Percentiles rank a stretch among this genome's conserved stretches.
Evolutionary conservation across 2,888 invertebrate species (phyloP).

Genomic region (Lycaena phlaeas): DNA sequence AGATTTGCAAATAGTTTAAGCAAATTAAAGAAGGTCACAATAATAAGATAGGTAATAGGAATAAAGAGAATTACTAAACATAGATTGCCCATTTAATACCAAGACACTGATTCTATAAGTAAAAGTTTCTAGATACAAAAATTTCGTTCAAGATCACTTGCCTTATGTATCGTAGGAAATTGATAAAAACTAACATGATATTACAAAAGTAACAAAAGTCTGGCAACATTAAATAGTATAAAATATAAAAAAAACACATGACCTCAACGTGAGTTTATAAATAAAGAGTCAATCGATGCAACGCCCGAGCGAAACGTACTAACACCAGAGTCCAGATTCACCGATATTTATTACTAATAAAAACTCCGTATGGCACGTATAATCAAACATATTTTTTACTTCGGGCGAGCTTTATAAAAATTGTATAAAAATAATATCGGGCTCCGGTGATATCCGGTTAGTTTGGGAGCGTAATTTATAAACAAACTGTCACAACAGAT

Average conservation of each 20-base stretch:
- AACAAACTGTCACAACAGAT: constrained; percentile 49
- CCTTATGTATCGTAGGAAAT: too few species aligned
- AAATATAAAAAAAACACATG: constrained; percentile 30
- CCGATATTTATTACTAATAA: constrained; percentile 63
- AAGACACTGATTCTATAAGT: too few species aligned
- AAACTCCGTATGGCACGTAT: constrained; percentile 35
- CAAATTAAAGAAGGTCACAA: too few species aligned
- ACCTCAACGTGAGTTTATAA: constrained; percentile 44
- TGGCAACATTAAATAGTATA: constrained; percentile 6
- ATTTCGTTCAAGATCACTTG: too few species aligned
- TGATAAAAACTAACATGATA: too few species aligned
- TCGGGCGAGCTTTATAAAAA: constrained; percentile 11
- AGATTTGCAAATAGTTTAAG: too few species aligned
- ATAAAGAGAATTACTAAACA: too few species aligned
- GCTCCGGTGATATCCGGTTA: constrained; percentile 53
- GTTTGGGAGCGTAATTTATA: constrained; percentile 43
- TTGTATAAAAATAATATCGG: constrained; percentile 35
- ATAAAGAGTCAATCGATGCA: constrained; percentile 31
- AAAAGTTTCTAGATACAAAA: too few species aligned
- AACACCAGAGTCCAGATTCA: constrained; percentile 45
- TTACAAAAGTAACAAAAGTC: background rate
- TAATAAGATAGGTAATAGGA: too few species aligned
- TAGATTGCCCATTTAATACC: too few species aligned
- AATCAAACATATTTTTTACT: constrained; percentile 34
- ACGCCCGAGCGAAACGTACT: constrained; percentile 22